Evolutionary conservation across 2,797 vertebrate genomes (phyloP).

Genomic region (Catamblyrhynchus diadema): DNA sequence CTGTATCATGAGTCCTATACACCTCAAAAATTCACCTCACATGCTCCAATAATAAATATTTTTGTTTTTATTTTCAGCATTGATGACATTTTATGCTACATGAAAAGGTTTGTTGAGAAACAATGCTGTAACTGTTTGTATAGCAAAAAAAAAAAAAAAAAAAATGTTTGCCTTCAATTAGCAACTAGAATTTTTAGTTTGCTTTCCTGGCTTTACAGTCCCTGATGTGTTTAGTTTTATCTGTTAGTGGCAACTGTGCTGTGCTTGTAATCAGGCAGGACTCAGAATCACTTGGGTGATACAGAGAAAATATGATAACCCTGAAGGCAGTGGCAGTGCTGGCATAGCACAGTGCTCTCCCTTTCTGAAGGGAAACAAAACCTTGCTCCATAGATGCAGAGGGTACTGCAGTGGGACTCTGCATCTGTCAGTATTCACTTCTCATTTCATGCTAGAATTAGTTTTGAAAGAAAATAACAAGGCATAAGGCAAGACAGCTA

Average conservation of each 20-base stretch:
- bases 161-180: neutral
- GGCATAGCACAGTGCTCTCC: neutral
- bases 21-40: neutral
- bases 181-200: neutral
- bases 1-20: neutral
- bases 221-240: neutral
- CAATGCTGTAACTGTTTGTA: neutral
- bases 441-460: neutral
- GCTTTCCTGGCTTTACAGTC: neutral
- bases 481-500: neutral
- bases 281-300: neutral
- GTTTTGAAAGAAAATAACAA: neutral
- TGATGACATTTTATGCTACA: neutral
- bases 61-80: neutral
- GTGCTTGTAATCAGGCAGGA: neutral
- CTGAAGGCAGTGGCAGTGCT: neutral
- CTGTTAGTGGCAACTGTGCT: neutral
- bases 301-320: neutral
- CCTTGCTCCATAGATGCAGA: neutral
- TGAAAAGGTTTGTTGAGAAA: neutral
- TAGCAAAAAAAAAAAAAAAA: neutral
- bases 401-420: neutral
- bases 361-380: neutral
- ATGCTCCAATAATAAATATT: neutral
- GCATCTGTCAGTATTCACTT: neutral